Base-by-base conservation (phyloP, 2,888 invertebrate species). In the Cryptus viduatorius region DNA sequence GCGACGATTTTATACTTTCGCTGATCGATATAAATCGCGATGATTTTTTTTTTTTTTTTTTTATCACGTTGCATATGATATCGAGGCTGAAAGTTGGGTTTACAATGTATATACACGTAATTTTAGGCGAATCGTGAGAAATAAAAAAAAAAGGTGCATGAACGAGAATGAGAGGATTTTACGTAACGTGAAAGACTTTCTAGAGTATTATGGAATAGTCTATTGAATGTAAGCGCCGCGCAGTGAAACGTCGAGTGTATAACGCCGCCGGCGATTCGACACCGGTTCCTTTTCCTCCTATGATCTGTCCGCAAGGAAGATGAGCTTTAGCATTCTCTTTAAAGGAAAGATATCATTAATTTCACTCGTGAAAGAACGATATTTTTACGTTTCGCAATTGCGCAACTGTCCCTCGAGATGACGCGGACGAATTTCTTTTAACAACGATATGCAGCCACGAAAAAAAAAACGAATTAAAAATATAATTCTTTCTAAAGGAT, bases 101-200 rank as follows among this genome's bases (percentile, higher is more conserved):
- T 24, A 61, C 61, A 61, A 29, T 61, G 61, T 31, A n/a, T 14
- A 12, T 5, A 29, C 44, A 73, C n/a, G 72, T 61, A 61, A 73
- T 73, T 61, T 61, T 46, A 61, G 44, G 24, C 44, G 19, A 56
- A 7, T n/a, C 72, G 72, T 59, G 59, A 53, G 59, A 59, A 59
- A 73, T 12, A 61, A 59, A 48, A 53, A 19, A 56, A 37, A 46
- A 48, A 56, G 53, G 50, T 46, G 37, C 42, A 73, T 37, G 48
- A 79, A 65, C 76, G 69, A 65, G 71, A 79, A 76, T 46, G 56
- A 64, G 24, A 31, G 61, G 48, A 29, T n/a, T 77, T 84, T 80
- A 77, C 72, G 72, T 77, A 84, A 84, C 77, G 61, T 61, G 80
- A 79, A 83, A 84, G 68, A 77, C 80, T 84, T 84, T 84, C 83